Percentiles rank a stretch among this genome's conserved stretches.
phyloP scores from a whole-genome alignment of 2,113 vertebrate species.

The Physeter macrocephalus region DNA sequence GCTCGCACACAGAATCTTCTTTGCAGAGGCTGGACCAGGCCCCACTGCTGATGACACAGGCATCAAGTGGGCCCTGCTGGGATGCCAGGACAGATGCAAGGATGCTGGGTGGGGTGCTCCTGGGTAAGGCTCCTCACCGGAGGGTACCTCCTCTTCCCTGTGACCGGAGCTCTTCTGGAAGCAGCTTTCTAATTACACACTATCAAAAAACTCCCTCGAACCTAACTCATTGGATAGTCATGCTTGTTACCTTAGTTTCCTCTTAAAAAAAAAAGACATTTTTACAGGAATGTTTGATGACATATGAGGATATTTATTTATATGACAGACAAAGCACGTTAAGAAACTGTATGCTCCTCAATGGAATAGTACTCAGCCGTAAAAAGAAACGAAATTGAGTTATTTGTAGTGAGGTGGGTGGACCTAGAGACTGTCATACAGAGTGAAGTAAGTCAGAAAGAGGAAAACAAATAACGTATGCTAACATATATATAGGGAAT shows the following conservation, averaged over 20 bases:
- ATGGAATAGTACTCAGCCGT: no score
- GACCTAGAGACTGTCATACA: no score
- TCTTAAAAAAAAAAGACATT: background rate
- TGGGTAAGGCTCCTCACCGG: background rate
- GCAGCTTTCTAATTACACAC: background rate
- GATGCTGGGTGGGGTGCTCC: no score
- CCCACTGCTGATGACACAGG: fast-evolving
- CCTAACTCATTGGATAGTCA: background rate
- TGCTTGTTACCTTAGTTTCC: background rate
- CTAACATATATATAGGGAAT: no score
- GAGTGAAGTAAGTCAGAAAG: no score
- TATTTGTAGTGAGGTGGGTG: no score
- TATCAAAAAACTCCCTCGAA: background rate
- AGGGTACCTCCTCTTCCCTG: background rate
- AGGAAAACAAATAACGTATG: no score
- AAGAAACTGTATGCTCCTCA: background rate
- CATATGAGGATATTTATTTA: background rate
- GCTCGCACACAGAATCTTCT: background rate
- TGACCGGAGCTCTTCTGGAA: background rate
- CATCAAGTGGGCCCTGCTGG: fast-evolving
- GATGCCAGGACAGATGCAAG: fast-evolving
- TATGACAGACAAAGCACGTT: background rate
- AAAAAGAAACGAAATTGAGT: no score
- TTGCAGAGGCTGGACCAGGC: background rate
- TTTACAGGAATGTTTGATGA: background rate